phyloP scores from a whole-genome alignment of 2,888 invertebrate species.

The Chironomus tentans region DNA sequence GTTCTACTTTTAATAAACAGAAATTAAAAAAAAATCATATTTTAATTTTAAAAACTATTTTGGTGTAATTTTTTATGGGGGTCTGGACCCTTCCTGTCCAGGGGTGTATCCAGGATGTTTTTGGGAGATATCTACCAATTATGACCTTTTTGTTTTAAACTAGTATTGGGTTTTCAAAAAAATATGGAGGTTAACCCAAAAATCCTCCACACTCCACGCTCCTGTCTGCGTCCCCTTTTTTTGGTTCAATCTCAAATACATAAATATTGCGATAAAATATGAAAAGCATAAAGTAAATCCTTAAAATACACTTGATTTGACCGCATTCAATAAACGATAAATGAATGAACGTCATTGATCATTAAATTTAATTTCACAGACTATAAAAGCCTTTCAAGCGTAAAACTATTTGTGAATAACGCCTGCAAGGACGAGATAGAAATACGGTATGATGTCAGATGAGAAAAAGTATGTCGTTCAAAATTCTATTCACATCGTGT shows the following conservation, averaged over 20 bases:
- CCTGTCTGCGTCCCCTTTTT: too few relatives aligned
- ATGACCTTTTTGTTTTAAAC: too few relatives aligned
- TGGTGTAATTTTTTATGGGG: too few relatives aligned
- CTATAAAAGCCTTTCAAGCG: constrained; percentile 22
- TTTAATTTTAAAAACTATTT: too few relatives aligned
- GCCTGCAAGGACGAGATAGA: background rate
- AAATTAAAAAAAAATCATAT: too few relatives aligned
- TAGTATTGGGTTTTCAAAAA: too few relatives aligned
- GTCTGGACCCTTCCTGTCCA: too few relatives aligned
- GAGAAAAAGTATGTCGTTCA: background rate
- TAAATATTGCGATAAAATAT: background rate
- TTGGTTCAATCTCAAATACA: background rate
- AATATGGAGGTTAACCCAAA: too few relatives aligned
- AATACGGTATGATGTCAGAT: background rate
- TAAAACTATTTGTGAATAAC: constrained; percentile 5
- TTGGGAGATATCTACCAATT: too few relatives aligned
- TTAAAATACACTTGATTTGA: background rate
- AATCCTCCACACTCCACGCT: too few relatives aligned
- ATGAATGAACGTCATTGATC: constrained; percentile 24
- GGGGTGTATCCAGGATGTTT: too few relatives aligned
- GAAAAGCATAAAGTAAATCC: background rate
- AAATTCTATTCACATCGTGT: background rate
- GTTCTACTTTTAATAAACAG: too few relatives aligned
- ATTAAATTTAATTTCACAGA: constrained; percentile 24
- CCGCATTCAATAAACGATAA: constrained; percentile 24